Evolutionary conservation across 2,888 invertebrate species (phyloP), one percentile per base, ranked within the genome.

Genomic region (Mesorhabditis belari): DNA sequence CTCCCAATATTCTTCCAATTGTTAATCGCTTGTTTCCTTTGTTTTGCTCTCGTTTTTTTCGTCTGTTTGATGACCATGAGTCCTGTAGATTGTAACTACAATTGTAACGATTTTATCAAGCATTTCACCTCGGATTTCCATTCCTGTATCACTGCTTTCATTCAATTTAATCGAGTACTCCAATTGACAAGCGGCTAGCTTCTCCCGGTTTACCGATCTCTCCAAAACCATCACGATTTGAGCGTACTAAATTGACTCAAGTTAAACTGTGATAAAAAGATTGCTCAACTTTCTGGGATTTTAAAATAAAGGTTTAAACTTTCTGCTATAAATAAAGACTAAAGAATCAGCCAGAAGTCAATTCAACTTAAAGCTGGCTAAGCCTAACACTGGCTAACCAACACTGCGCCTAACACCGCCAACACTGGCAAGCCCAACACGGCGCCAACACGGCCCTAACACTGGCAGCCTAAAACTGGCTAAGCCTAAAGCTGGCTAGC

Each of bases 51-150:
- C 0, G 96, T 96, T 83, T 95, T 96, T 69, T 88, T 90, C 80
- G 94, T 93, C 71, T 90, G 90, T 84, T 96, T 98, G 82, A 98
- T 98, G 59, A 96, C 92, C 90, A 98, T 92, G 3, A 98, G 90
- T 0, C 93, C 96, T 49, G 94, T n/a, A n/a, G n/a, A n/a, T n/a
- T n/a, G n/a, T n/a, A n/a, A n/a, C n/a, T n/a, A n/a, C n/a, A n/a
- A n/a, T n/a, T n/a, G n/a, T n/a, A n/a, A n/a, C n/a, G n/a, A n/a
- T n/a, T n/a, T n/a, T n/a, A n/a, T n/a, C n/a, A n/a, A 59, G 21
- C 28, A 28, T 27, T 35, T 53, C 26, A 57, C 51, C 55, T 35
- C 54, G 27, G 28, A 51, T 59, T n/a, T 35, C 44, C n/a, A 17
- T n/a, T 9, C 44, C 44, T n/a, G 44, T 35, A 35, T 35, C 44